Evolutionary conservation across 2,797 vertebrate genomes (phyloP), one percentile per base, ranked within the genome.

Genomic region (Acropternis orthonyx): DNA sequence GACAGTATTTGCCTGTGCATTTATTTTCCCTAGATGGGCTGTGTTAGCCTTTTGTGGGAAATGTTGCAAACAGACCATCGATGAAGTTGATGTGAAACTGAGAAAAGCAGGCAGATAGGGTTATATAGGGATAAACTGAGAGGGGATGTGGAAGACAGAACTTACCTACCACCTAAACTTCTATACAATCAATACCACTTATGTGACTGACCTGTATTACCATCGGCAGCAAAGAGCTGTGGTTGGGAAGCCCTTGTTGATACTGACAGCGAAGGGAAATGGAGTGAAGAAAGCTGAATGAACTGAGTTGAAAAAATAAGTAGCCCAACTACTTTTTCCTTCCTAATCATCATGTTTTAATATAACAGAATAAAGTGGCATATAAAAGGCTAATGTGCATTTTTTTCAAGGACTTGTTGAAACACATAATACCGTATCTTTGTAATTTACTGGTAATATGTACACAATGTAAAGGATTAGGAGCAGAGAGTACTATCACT

Each of bases 311-410:
- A 67, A 94, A 92, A 66, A 76, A 46, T 32, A 66, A 37, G 61
- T 48, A 75, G 83, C 82, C 63, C 67, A 95, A 89, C 92, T 94
- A 92, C 55, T n/a, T 83, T 94, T 94, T 97, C 76, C 83, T 67
- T 95, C 81, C 89, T 96, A 96, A 97, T 97, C 96, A 96, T 96
- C 74, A 94, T 95, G 93, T 96, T 97, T 97, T 96, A 97, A 96
- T 95, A 98, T 92, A 97, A 92, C 82, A 69, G 65, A 96, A 95
- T 82, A 93, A 97, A 93, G 85, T 54, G 66, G 67, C 78, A 79
- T 77, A 88, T 78, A 72, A 87, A 94, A 94, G 86, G 85, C 41
- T 72, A 95, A 95, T 63, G 61, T 61, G 73, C 44, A 39, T 92
- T 95, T 92, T 84, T 58, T 74, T 91, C 62, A 71, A 94, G 62